phyloP scores from a whole-genome alignment of 30 jellyfish, hydroid and myxozoan genomes.

The Mastigias papua region DNA sequence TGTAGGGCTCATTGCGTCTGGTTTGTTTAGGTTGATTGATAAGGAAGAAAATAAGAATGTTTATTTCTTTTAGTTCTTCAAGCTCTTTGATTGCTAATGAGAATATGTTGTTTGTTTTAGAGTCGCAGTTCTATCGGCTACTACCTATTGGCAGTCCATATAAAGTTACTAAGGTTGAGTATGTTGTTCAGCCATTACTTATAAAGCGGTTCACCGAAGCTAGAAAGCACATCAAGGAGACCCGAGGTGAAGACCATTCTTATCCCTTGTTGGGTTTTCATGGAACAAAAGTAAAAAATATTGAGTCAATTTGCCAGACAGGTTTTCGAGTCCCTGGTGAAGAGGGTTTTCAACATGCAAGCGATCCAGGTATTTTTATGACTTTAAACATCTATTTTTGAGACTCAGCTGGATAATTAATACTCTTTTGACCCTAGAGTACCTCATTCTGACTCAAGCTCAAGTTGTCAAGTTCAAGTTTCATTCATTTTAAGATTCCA shows the following conservation, averaged over 20 bases:
- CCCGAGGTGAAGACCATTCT: slow-evolving; percentile 66
- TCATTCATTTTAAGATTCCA: too few species aligned
- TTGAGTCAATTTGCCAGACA: slow-evolving; percentile 57
- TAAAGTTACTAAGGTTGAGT: slow-evolving; percentile 78
- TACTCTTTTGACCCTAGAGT: neutral
- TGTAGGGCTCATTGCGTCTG: too few species aligned
- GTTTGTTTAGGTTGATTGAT: too few species aligned
- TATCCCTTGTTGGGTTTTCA: slow-evolving; percentile 79
- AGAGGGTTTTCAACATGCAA: slow-evolving; percentile 70
- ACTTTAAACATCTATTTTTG: neutral
- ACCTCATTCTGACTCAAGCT: too few species aligned
- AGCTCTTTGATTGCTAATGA: neutral
- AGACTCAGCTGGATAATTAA: neutral
- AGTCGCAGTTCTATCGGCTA: slow-evolving; percentile 83
- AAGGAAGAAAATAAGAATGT: too few species aligned
- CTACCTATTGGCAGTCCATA: slow-evolving; percentile 61
- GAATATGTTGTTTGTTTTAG: neutral
- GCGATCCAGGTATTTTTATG: slow-evolving; percentile 68
- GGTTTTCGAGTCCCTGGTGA: slow-evolving; percentile 89
- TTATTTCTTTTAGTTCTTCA: neutral
- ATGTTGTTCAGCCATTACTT: slow-evolving; percentile 71
- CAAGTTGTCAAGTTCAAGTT: too few species aligned
- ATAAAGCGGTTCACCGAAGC: slow-evolving; percentile 60
- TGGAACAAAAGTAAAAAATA: slow-evolving; percentile 77
- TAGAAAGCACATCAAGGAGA: slow-evolving; percentile 37